These are phyloP conservation scores for Oreochromis mossambicus DNA, from an alignment of 2,797 vertebrate genomes.

Conservation along the genomic window DNA sequence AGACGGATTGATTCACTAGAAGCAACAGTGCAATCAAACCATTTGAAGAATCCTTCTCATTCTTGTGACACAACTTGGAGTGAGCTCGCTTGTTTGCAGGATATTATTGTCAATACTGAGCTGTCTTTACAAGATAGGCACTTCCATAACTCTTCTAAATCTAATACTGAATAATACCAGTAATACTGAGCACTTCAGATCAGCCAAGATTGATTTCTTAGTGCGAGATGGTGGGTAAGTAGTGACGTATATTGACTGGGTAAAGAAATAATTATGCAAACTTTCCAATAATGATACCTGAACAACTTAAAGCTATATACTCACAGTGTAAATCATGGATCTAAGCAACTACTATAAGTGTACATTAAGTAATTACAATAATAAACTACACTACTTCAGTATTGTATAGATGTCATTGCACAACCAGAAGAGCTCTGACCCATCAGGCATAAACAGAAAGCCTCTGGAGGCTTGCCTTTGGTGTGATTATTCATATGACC, in stretches of 20 bases:
- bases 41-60: background rate
- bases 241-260: background rate
- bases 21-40: background rate
- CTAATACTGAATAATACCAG: background rate
- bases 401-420: background rate
- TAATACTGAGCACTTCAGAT: background rate
- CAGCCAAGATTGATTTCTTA: background rate
- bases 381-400: background rate
- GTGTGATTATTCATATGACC: background rate
- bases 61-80: background rate
- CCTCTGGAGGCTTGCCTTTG: background rate
- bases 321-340: background rate
- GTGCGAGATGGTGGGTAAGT: background rate
- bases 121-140: background rate
- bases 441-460: background rate
- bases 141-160: background rate
- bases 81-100: background rate
- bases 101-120: too few species aligned
- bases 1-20: background rate
- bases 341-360: background rate
- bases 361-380: background rate
- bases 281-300: background rate
- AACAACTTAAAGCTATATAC: background rate
- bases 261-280: background rate
- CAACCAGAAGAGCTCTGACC: background rate